Base-by-base conservation (phyloP, 2,888 invertebrate species). In the Calameuta pallipes region DNA sequence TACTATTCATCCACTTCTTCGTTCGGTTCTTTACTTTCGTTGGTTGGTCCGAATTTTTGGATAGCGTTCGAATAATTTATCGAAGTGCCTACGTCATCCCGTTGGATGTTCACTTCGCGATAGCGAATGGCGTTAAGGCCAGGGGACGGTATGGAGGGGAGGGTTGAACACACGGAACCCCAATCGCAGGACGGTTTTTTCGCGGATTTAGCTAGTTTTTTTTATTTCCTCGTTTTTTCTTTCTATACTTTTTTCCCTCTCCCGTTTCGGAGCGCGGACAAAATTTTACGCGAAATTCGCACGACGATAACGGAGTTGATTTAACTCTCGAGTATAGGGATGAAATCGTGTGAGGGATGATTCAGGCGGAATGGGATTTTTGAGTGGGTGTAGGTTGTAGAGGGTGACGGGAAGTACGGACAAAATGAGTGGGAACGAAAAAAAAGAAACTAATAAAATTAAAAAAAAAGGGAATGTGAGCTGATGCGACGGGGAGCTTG, bases 401-500 rank as follows among this genome's bases (percentile, higher is more conserved):
- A 56, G 23, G 2, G 56, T 56, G 9, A 56, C 23, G 56, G 6
- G 56, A 56, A 56, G 56, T 56, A 56, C 56, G 56, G 56, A 56
- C 56, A 56, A 56, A 56, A 23, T 56, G 23, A 56, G 56, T 56
- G 56, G 23, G 56, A 56, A 56, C 23, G 56, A 56, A 56, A 56
- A 56, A 23, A 56, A 9, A 56, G 56, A 56, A 56, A 56, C 56
- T 56, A 56, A 56, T 56, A 56, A 56, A 56, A 56, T 56, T 56
- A 56, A 75, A 70, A 56, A 75, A 75, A 74, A 74, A 74, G 74
- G 74, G 11, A 74, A 37, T 30, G 37, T 30, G 82, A 68, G 80
- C 85, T 81, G 84, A 82, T 83, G 81, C 80, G 81, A 84, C 83
- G 79, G 84, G 80, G 78, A 87, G 87, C 85, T 88, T 88, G 87